Evolutionary conservation across 1,140 invertebrate species (phyloP), one percentile per base, ranked within the genome.

Genomic region (Ips nitidus): DNA sequence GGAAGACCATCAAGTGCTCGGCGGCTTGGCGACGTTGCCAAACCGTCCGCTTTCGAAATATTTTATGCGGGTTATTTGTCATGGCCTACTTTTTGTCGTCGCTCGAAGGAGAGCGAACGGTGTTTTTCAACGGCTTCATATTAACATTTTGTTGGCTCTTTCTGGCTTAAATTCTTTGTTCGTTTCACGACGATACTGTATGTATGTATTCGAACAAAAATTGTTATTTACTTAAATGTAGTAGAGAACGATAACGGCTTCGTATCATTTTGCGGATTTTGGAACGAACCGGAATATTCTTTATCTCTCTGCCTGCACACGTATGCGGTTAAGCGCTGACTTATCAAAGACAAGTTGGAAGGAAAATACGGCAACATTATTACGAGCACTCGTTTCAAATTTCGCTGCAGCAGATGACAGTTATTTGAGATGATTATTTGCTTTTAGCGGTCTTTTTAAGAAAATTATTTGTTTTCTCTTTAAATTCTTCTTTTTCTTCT

Each of bases 51-150:
- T 68, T 68, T 68, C 66, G 66, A 68, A 68, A 68, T 68, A 60
- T 68, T 60, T 59, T 45, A 68, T 68, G 66, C 57, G 47, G 66
- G 66, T 68, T 68, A 68, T 68, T 68, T 68, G 66, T 68, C 66
- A 68, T 68, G 66, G 66, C 66, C 66, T 68, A 68, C 66, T 68
- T 68, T 68, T 52, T 60, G 57, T 60, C 58, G 8, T 37, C 45
- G 55, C 52, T 58, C 36, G 64, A 58, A 66, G 40, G 63, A 47
- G 64, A 66, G 50, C 55, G 53, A 58, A 66, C 61, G 61, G 8
- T 40, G 47, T 63, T 63, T 63, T 63, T 61, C 59, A 37, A 43
- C 59, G 41, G 41, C 45, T 40, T 57, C 39, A 2, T 57, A 39
- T 3, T 52, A 40, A 2, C 2, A 2, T 55, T 55, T 55, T 55